Evolutionary conservation across 2,797 vertebrate species (phyloP), one percentile per base, ranked within the genome.

Genomic region (Tympanoctomys barrerae): DNA sequence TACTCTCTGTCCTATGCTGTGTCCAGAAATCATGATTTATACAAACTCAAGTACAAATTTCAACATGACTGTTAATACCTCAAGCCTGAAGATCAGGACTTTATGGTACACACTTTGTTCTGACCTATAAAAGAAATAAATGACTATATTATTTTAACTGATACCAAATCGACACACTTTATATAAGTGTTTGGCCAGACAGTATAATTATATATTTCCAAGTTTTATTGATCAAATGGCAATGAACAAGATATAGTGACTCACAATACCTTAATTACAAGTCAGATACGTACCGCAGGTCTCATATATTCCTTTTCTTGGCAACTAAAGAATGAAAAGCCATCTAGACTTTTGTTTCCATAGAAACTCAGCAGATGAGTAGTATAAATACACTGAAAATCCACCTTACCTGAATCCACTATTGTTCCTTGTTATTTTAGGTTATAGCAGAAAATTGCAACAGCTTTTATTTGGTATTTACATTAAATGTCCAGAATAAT

Each of bases 401-500:
- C 16, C 12, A 46, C 31, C 33, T 73, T 78, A 73, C 46, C 24
- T 42, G 8, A 39, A 16, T 91, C 75, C 14, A 83, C 31, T 91
- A 2, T 61, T 88, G 54, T 49, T 86, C 87, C n/a, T 54, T 79
- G 4, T 91, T 61, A 66, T 86, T 90, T 61, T 89, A 18, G 49
- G 10, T 81, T 89, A 57, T 10, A 81, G 31, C 42, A 89, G 36
- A 66, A 89, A 39, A 52, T 81, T 86, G 5, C 9, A 66, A 78
- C 12, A 96, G 39, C 52, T 82, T 39, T 61, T 94, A 10, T 11
- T 78, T 90, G 78, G 14, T 22, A 49, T 78, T 92, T 92, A n/a
- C 12, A 70, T 70, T 31, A 96, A 46, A 73, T 82, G 59, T 82
- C 75, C 13, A 73, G 75, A 86, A 73, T 91, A 95, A 85, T 79